These are phyloP conservation scores for Mesoclemmys tuberculata DNA, from an alignment of 2,113 vertebrate genomes.

Conservation along the genomic window DNA sequence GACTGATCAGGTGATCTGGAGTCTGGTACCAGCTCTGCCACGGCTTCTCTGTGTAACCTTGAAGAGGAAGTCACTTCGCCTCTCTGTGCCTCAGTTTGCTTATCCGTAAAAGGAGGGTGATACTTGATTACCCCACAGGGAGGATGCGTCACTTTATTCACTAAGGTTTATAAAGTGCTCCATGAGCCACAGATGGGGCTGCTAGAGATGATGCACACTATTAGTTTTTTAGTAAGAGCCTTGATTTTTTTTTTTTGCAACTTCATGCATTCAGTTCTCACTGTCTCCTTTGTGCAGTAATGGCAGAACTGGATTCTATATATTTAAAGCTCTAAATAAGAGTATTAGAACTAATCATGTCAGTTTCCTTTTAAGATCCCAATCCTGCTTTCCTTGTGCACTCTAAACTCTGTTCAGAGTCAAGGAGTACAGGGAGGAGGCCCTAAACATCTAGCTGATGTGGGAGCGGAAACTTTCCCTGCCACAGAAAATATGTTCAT, in stretches of 20 bases:
- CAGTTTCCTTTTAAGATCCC: accelerated
- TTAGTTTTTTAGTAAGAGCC: not conserved
- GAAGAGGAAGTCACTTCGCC: too few species aligned
- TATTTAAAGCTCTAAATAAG: not conserved
- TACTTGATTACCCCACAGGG: too few species aligned
- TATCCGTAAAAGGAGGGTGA: too few species aligned
- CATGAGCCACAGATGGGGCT: not conserved
- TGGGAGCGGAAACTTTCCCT: not conserved
- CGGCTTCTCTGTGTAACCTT: too few species aligned
- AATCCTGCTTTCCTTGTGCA: accelerated
- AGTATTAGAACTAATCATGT: accelerated
- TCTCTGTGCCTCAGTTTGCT: too few species aligned
- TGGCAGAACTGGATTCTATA: not conserved
- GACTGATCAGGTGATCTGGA: too few species aligned
- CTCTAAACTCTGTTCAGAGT: not conserved
- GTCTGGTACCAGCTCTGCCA: too few species aligned
- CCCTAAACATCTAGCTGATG: accelerated
- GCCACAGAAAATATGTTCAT: not conserved
- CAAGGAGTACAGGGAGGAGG: not conserved
- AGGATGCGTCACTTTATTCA: too few species aligned
- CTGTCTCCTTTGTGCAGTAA: not conserved
- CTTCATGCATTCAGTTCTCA: not conserved
- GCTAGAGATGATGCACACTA: not conserved
- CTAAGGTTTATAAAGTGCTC: too few species aligned
- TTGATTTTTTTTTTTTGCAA: accelerated